Evolutionary conservation across 2,888 invertebrate species (phyloP).

Genomic region (Anthrax anthrax): DNA sequence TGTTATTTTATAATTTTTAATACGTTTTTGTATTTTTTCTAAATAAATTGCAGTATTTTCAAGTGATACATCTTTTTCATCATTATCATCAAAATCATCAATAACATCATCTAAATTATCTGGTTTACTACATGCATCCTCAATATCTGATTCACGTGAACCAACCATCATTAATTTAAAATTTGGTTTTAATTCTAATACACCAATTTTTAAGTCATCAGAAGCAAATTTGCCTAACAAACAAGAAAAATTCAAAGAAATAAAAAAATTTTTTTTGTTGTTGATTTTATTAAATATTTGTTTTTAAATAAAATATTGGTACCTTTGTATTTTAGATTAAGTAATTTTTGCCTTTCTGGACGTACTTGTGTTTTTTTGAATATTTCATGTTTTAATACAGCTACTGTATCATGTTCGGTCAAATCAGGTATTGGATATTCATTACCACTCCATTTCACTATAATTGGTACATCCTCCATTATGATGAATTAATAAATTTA

Average conservation of each 20-base stretch:
- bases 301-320: too few relatives aligned
- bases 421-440: constrained; percentile 69
- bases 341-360: constrained; percentile 83
- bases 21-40: constrained; percentile 68
- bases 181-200: constrained; percentile 67
- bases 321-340: constrained; percentile 90
- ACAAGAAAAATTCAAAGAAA: not conserved
- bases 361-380: constrained; percentile 78
- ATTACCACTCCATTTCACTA: constrained; percentile 88
- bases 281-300: not conserved
- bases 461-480: constrained; percentile 28
- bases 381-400: constrained; percentile 65
- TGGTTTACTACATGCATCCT: constrained; percentile 65
- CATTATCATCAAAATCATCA: constrained; percentile 83
- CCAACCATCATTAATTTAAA: constrained; percentile 97
- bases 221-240: constrained; percentile 65
- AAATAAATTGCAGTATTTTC: constrained; percentile 47
- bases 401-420: constrained; percentile 63
- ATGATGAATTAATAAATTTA: too few relatives aligned
- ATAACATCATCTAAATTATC: constrained; percentile 72
- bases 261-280: not conserved
- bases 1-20: constrained; percentile 69
- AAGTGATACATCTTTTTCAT: constrained; percentile 48
- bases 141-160: constrained; percentile 81
- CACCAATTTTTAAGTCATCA: constrained; percentile 61